Conservation (phyloP, 2,888 invertebrate species). For the Stratiomys singularior region DNA sequence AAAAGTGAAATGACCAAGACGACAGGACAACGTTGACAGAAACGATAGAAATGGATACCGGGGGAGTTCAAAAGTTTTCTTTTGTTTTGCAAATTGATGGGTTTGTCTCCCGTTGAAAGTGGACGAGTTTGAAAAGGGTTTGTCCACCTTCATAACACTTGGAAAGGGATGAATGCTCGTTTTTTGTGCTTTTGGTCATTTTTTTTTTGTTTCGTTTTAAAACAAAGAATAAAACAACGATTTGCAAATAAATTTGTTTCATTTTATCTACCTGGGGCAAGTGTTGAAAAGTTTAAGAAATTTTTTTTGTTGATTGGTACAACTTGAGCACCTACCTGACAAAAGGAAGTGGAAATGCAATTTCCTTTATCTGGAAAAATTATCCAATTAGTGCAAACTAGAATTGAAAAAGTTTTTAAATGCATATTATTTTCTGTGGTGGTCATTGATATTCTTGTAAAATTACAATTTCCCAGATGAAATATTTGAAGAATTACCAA, state of each 20-base stretch:
- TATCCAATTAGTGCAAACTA: too few relatives aligned
- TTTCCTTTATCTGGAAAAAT: too few relatives aligned
- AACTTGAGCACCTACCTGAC: too few relatives aligned
- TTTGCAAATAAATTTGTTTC: neutral
- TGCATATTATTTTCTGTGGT: too few relatives aligned
- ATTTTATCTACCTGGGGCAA: neutral
- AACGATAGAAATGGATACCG: constrained; percentile 29
- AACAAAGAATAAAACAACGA: neutral
- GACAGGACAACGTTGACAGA: constrained; percentile 28
- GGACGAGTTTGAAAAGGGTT: constrained; percentile 29
- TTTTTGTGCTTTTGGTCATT: neutral
- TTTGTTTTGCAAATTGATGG: constrained; percentile 42
- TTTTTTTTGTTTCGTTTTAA: too few relatives aligned
- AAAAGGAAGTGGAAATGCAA: too few relatives aligned
- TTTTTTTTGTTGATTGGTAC: too few relatives aligned
- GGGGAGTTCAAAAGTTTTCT: constrained; percentile 22
- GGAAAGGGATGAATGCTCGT: neutral
- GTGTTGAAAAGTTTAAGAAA: neutral
- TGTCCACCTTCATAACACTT: neutral
- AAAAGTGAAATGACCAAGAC: constrained; percentile 39
- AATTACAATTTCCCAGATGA: too few relatives aligned
- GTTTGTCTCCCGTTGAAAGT: constrained; percentile 28
- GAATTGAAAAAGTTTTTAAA: too few relatives aligned
- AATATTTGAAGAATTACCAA: too few relatives aligned
- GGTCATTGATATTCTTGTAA: too few relatives aligned